Evolutionary conservation across 1,140 invertebrate genomes (phyloP), one percentile per base, ranked within the genome.

Genomic region (Cotesia vestalis): DNA sequence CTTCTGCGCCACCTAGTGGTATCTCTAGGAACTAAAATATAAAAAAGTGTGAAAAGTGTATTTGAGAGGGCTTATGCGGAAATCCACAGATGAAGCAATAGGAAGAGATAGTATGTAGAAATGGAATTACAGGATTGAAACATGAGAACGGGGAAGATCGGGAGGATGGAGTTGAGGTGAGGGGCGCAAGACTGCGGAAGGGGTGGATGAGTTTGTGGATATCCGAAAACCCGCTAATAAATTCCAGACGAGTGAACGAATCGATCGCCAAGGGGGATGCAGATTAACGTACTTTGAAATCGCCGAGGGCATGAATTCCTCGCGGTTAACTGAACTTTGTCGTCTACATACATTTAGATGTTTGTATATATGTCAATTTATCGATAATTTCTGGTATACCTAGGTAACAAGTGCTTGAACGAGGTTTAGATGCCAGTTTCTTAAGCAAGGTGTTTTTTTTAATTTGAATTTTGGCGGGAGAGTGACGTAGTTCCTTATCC

Each of bases 141-240:
- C 57, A 51, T 61, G 60, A 73, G 55, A 66, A 53, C 71, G 35
- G 5, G 6, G 36, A 53, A 27, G 2, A 36, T 9, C 4, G 52
- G 34, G 38, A 46, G 61, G 62, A 52, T 68, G 62, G 73, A 71
- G 73, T 71, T 27, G 55, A 53, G 60, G 36, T 51, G 46, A 27
- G 27, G 4, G 11, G 36, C 6, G 11, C 9, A 53, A 9, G 63
- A 9, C 8, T n/a, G 9, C 38, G 40, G 14, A n/a, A 20, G 12
- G 63, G 63, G 12, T 62, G 14, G 5, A 62, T 14, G 27, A 34
- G 8, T 46, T 66, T 66, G 55, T 68, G 55, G 66, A 68, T 57
- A 46, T 68, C 53, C 62, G 67, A 73, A 73, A 73, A 70, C 36
- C 67, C 62, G 53, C 68, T 73, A 73, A 73, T 73, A 73, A 73